These are phyloP conservation scores for Nemoura dubitans DNA, from an alignment of 2,888 invertebrate genomes.

Conservation along the genomic window DNA sequence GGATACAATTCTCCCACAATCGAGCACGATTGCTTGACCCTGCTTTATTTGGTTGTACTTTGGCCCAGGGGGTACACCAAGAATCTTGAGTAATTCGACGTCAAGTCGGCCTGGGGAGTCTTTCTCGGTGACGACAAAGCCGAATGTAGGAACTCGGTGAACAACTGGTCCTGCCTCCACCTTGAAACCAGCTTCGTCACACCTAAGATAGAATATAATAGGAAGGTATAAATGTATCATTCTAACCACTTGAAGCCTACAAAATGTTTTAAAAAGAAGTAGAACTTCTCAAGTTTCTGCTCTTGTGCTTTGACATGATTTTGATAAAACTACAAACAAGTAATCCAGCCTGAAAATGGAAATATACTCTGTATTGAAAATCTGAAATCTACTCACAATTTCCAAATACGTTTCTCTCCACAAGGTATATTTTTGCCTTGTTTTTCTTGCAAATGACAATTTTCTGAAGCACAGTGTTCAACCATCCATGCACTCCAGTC, in stretches of 20 bases:
- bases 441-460: conserved; percentile 57
- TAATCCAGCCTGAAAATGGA: too few relatives aligned
- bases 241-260: too few relatives aligned
- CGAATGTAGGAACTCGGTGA: conserved; percentile 60
- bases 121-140: conserved; percentile 58
- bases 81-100: conserved; percentile 54
- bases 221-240: too few relatives aligned
- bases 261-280: neutral
- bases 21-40: conserved; percentile 56
- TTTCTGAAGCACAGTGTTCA: conserved; percentile 46
- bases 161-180: conserved; percentile 58
- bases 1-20: conserved; percentile 55
- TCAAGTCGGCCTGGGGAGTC: conserved; percentile 57
- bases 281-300: too few relatives aligned
- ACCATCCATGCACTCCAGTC: conserved; percentile 52
- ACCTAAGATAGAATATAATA: conserved; percentile 52
- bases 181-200: conserved; percentile 54
- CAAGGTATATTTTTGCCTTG: conserved; percentile 54
- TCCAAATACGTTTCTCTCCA: conserved; percentile 55
- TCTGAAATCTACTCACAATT: conserved; percentile 55
- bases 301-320: neutral
- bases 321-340: too few relatives aligned
- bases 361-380: neutral
- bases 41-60: conserved; percentile 57
- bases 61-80: conserved; percentile 58